Evolutionary conservation across 2,113 vertebrate genomes (phyloP).

Genomic region (Cinclus cinclus): DNA sequence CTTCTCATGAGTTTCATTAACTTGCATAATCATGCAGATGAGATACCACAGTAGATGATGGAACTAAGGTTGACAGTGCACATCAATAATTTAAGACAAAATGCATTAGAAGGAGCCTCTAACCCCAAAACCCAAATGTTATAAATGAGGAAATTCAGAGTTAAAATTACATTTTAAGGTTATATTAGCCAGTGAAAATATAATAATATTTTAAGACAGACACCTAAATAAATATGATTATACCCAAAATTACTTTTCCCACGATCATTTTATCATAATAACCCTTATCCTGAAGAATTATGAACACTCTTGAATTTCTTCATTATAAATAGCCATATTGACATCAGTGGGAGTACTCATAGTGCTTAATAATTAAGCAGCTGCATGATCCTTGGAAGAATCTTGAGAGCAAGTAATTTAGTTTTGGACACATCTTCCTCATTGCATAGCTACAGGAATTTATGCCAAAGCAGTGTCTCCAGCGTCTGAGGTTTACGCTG

Average conservation of each 20-base stretch:
- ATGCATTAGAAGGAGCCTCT: neutral
- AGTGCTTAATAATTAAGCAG: conserved; percentile 4
- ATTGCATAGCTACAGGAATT: neutral
- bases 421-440: neutral
- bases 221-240: neutral
- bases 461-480: neutral
- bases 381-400: neutral
- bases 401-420: neutral
- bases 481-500: neutral
- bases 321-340: neutral
- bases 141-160: neutral
- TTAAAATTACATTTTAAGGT: neutral
- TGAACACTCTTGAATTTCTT: neutral
- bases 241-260: neutral
- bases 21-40: neutral
- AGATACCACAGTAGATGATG: neutral
- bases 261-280: neutral
- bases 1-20: conserved; percentile 8
- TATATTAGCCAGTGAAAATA: neutral
- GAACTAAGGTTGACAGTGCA: neutral
- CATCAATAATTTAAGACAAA: conserved; percentile 18
- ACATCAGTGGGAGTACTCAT: neutral
- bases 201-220: neutral
- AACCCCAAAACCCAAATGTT: neutral
- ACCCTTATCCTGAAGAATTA: neutral